phyloP scores from a whole-genome alignment of 23 tunicate species.

The Clavelina lepadiformis region DNA sequence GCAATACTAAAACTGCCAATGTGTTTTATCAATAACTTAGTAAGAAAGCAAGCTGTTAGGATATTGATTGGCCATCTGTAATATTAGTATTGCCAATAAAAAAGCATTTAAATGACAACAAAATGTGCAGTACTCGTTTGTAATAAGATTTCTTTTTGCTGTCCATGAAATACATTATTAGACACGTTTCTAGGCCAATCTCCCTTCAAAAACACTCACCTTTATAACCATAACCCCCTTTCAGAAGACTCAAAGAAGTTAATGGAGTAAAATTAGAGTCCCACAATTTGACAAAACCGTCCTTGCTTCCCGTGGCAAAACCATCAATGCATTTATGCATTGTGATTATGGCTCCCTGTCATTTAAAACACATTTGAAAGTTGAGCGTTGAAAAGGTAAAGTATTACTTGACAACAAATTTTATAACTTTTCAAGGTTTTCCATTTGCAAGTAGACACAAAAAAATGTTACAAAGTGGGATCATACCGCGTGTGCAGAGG shows the following conservation, averaged over 20 bases:
- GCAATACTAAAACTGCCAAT: no score
- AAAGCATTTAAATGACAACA: no score
- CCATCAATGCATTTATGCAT: slow-evolving; percentile 63
- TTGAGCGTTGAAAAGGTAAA: background rate
- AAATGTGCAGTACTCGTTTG: no score
- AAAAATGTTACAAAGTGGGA: background rate
- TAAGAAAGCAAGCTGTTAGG: no score
- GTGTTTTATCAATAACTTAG: no score
- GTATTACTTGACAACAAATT: background rate
- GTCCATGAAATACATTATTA: no score
- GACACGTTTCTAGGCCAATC: no score
- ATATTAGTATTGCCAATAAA: no score
- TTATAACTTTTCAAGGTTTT: no score
- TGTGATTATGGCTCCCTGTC: slow-evolving; percentile 67
- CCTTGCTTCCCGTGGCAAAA: slow-evolving; percentile 85
- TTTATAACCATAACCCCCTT: slow-evolving; percentile 57
- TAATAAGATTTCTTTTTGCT: no score
- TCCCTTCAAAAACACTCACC: no score
- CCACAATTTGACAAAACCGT: slow-evolving; percentile 77
- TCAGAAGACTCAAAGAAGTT: slow-evolving; percentile 32
- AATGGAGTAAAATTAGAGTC: slow-evolving; percentile 68
- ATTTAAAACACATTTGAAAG: background rate
- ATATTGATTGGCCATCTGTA: no score
- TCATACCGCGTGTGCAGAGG: slow-evolving; percentile 60
- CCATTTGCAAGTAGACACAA: background rate